These are phyloP conservation scores for Xanthia icteritia DNA, from an alignment of 2,888 invertebrate species.

Conservation along the genomic window DNA sequence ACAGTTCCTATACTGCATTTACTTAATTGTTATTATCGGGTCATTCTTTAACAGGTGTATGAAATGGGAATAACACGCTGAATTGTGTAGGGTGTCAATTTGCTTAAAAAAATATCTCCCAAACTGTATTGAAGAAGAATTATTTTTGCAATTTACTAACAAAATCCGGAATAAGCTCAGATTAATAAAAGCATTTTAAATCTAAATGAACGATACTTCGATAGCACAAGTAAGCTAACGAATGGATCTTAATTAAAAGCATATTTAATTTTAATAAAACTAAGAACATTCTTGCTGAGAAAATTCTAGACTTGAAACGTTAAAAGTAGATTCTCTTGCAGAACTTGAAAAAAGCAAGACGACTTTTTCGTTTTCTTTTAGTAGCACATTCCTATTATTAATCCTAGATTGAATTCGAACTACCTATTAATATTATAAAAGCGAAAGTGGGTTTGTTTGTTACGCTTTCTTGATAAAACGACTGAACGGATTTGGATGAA, in stretches of 20 bases:
- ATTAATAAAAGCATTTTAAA: constrained; percentile 10
- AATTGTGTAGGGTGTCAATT: too few relatives aligned
- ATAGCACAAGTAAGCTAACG: not conserved
- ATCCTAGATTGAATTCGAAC: not conserved
- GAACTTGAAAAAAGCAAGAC: not conserved
- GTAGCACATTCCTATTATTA: not conserved
- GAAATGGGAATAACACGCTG: too few relatives aligned
- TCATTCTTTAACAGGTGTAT: too few relatives aligned
- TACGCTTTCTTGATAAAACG: too few relatives aligned
- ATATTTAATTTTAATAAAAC: constrained; percentile 19
- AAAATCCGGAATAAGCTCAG: not conserved
- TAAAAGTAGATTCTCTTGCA: constrained; percentile 13
- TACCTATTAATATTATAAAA: too few relatives aligned
- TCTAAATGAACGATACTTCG: not conserved
- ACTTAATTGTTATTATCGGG: too few relatives aligned
- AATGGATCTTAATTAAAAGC: constrained; percentile 33
- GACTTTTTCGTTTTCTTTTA: not conserved
- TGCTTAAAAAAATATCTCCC: too few relatives aligned
- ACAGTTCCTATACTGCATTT: too few relatives aligned
- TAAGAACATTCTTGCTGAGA: not conserved
- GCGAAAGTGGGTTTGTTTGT: too few relatives aligned
- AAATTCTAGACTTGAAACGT: constrained; percentile 10
- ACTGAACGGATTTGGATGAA: too few relatives aligned
- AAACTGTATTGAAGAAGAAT: too few relatives aligned
- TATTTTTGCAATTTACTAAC: too few relatives aligned